Percentiles rank a stretch among this genome's conserved stretches.
Conservation (phyloP, 1,140 invertebrate genomes). For the Drosophila lacteicornis region DNA sequence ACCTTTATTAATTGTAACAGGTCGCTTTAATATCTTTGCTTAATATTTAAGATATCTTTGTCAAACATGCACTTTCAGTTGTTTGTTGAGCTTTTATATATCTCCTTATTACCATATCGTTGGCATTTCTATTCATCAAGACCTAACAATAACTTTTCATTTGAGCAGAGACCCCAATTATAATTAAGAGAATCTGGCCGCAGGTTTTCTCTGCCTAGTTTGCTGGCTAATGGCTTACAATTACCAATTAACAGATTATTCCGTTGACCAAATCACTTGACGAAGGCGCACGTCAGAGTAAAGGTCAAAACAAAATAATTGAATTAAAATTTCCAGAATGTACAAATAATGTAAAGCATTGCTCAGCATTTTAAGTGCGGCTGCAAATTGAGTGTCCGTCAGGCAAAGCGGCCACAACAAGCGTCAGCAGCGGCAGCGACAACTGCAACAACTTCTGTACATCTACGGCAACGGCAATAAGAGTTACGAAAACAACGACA, state of each 20-base stretch:
- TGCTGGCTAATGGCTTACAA: constrained; percentile 48
- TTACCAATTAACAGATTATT: constrained; percentile 75
- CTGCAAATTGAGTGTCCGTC: constrained; percentile 55
- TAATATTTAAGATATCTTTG: constrained; percentile 1
- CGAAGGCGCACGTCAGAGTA: background rate
- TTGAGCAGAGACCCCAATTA: constrained; percentile 31
- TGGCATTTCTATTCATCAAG: constrained; percentile 9
- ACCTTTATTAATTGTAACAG: background rate
- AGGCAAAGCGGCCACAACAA: constrained; percentile 44
- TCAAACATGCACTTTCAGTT: background rate
- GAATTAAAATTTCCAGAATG: constrained; percentile 63
- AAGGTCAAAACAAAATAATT: constrained; percentile 37
- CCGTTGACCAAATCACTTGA: constrained; percentile 21
- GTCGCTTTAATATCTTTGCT: background rate
- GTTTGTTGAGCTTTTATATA: background rate
- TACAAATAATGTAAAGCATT: constrained; percentile 63
- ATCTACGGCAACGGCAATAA: constrained; percentile 10
- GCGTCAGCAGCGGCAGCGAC: constrained; percentile 23
- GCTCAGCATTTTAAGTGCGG: constrained; percentile 40
- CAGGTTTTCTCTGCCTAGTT: constrained; percentile 34
- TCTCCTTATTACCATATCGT: background rate
- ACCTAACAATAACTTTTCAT: constrained; percentile 26
- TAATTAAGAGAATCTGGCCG: constrained; percentile 47
- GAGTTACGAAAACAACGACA: constrained; percentile 30
- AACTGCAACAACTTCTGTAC: constrained; percentile 15